A percentile compares a stretch with the other conserved stretches of the same genome.
Evolutionary conservation across 2,797 vertebrate genomes (phyloP).

Genomic region (Leptoclinus maculatus): DNA sequence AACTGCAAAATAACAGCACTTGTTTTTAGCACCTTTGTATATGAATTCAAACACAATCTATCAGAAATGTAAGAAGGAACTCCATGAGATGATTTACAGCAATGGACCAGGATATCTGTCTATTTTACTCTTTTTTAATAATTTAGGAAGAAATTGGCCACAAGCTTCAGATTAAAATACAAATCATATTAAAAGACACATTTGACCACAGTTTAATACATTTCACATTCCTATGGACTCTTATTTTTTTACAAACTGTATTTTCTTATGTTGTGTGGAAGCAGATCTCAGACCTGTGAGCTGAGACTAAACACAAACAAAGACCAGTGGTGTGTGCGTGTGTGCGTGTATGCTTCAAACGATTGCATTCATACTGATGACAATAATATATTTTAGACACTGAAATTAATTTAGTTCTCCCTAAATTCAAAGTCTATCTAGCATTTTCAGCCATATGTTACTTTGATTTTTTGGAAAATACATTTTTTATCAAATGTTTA

Average conservation of each 20-base stretch:
- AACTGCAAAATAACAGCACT: conserved; percentile 51
- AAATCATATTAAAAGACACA: neutral
- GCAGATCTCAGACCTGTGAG: neutral
- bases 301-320: neutral
- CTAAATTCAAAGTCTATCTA: neutral
- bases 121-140: conserved; percentile 4
- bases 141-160: neutral
- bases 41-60: conserved; percentile 5
- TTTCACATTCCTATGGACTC: conserved; percentile 1
- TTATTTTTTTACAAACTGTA: conserved; percentile 29
- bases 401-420: neutral
- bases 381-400: neutral
- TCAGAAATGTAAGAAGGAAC: neutral
- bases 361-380: neutral
- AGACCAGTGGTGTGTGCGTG: neutral
- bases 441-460: neutral
- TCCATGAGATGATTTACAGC: conserved; percentile 4
- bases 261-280: conserved; percentile 12
- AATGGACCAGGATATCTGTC: neutral
- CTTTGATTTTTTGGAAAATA: neutral
- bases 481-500: neutral
- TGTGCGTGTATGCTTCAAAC: neutral
- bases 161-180: neutral
- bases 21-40: conserved; percentile 59
- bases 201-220: neutral